These are phyloP conservation scores for Coptodon bakossiorum DNA, from an alignment of 2,113 vertebrate species.

Conservation along the genomic window DNA sequence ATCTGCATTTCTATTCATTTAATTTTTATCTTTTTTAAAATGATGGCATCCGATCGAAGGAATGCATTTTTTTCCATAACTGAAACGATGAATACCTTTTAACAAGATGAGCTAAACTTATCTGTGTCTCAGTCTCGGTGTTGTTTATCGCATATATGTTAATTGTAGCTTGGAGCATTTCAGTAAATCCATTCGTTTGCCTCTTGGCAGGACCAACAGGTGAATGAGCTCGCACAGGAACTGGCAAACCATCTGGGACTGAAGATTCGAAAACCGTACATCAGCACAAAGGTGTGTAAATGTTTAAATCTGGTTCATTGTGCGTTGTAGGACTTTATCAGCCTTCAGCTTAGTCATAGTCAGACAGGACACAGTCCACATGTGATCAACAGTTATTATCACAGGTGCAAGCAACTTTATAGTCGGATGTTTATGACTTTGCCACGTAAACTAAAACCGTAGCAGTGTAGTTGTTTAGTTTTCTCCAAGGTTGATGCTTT, in stretches of 20 bases:
- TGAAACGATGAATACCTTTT: neutral
- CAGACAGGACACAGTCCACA: neutral
- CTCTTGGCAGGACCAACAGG: conserved; percentile 79
- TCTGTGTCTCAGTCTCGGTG: neutral
- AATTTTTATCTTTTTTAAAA: neutral
- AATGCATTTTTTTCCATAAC: neutral
- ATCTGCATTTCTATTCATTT: neutral
- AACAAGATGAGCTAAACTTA: neutral
- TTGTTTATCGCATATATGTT: neutral
- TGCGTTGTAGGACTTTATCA: neutral
- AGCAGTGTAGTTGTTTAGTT: neutral
- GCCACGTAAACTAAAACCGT: neutral
- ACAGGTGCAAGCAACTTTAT: neutral
- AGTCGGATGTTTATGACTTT: neutral
- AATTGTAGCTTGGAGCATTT: neutral
- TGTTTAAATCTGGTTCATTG: neutral
- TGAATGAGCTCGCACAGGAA: conserved; percentile 86
- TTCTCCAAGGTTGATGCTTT: neutral
- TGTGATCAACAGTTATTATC: neutral
- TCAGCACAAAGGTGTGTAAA: conserved; percentile 77
- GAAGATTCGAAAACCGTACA: conserved; percentile 83
- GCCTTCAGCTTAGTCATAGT: neutral
- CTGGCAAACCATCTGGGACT: conserved; percentile 82
- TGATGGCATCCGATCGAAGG: rapidly evolving
- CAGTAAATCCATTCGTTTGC: neutral